Base-by-base conservation (phyloP, 2,888 invertebrate species). In the Oxycera nigricornis region DNA sequence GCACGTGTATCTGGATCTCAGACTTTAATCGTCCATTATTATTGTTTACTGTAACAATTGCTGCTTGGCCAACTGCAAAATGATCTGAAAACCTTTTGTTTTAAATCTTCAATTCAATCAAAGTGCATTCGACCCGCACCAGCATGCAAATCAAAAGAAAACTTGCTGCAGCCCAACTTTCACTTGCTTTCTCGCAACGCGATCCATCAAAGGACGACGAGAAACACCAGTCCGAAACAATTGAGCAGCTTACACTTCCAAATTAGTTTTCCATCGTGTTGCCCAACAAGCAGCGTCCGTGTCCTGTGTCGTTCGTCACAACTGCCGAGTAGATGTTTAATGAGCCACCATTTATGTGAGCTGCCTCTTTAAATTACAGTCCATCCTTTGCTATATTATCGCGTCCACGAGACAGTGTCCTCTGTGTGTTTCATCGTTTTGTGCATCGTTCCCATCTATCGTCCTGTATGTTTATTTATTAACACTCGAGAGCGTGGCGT, bases 291-390 rank as follows among this genome's bases (percentile, higher is more conserved):
- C 39, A 39, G 17, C 55, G 55, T 55, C 17, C 2, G 17, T 55
- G 55, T 55, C 55, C 24, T 11, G 55, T 20, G 22, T 55, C n/a
- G n/a, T n/a, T n/a, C 28, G 26, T 14, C 57, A 57, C 24, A 17
- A 30, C n/a, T 17, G 6, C 35, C 30, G 46, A 22, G 68, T 50
- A 39, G 26, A 50, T 68, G 26, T 68, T 70, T 70, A 70, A 70
- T 70, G 70, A 70, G 70, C 20, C 55, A 20, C 55, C 55, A 55
- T 35, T 70, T 70, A 70, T 70, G 55, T 70, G 65, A 65, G 52
- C 70, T 70, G 70, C 55, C 70, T 55, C 24, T 52, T 70, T 41
- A 70, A 52, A 70, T 70, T 70, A 70, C 70, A 35, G 70, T 70
- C 31, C 70, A 70, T 70, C 35, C 55, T 70, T 20, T 35, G 31